Percentiles rank a stretch among this genome's conserved stretches.
These are phyloP conservation scores for Penaeus chinensis DNA, from an alignment of 1,140 invertebrate genomes.

Conservation along the genomic window DNA sequence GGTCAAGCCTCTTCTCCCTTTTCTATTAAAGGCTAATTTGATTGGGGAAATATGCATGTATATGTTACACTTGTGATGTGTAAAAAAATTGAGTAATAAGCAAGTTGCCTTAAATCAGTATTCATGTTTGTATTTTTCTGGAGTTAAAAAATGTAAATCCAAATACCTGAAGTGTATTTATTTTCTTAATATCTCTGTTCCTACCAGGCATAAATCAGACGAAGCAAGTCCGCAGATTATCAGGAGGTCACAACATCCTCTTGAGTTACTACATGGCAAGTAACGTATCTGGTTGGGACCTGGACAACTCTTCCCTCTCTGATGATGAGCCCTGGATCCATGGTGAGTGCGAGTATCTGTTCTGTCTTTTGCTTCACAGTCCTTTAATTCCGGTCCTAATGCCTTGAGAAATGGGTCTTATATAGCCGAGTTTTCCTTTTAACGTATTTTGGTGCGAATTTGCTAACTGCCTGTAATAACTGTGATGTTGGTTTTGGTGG, in stretches of 20 bases:
- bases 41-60: too few species aligned
- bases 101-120: too few species aligned
- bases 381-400: too few species aligned
- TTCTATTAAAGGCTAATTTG: too few species aligned
- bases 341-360: neutral
- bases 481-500: constrained; percentile 27
- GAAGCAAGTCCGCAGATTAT: constrained; percentile 19
- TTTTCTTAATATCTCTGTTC: neutral
- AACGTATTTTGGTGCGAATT: constrained; percentile 14
- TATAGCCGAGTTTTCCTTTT: neutral
- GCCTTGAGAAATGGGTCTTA: neutral
- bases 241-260: constrained; percentile 41
- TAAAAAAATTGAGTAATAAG: too few species aligned
- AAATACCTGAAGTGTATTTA: neutral
- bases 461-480: constrained; percentile 32
- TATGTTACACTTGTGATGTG: too few species aligned
- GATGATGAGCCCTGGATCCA: constrained; percentile 17
- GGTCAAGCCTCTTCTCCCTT: too few species aligned
- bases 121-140: too few species aligned
- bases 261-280: constrained; percentile 33
- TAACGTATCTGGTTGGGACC: constrained; percentile 40
- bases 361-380: too few species aligned
- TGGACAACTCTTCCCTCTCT: constrained; percentile 25
- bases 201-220: constrained; percentile 34
- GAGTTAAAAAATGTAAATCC: too few species aligned